Conservation (phyloP, 2,888 invertebrate genomes). For the Parelbella ahira region DNA sequence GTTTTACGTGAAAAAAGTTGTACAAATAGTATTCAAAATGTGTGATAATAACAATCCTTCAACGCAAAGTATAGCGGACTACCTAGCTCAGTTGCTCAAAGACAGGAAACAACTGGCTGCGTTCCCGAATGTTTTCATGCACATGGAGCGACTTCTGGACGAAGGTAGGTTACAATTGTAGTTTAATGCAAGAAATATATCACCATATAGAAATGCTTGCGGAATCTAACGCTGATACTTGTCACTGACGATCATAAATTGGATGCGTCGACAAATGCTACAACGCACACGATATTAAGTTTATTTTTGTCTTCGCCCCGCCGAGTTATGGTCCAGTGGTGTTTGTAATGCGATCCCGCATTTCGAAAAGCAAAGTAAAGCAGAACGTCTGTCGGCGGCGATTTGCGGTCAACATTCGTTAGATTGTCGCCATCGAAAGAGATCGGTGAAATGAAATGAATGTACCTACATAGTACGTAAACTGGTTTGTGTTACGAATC, state of each 20-base stretch:
- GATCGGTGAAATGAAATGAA: conserved; percentile 60
- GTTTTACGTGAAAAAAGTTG: conserved; percentile 70
- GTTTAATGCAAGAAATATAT: conserved; percentile 52
- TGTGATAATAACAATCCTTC: conserved; percentile 83
- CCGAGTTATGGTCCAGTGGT: conserved; percentile 78
- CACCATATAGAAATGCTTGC: conserved; percentile 38
- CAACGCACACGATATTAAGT: conserved; percentile 78
- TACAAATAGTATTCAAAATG: conserved; percentile 71
- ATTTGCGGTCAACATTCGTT: conserved; percentile 72
- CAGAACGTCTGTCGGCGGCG: conserved; percentile 58
- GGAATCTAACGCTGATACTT: conserved; percentile 52
- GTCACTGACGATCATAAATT: conserved; percentile 70
- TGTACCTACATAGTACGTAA: conserved; percentile 47
- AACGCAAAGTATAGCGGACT: conserved; percentile 99
- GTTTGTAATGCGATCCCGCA: conserved; percentile 76
- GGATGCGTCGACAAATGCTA: conserved; percentile 76
- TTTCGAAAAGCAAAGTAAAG: conserved; percentile 71
- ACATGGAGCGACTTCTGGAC: conserved; percentile 98
- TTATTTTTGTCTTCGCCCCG: conserved; percentile 79
- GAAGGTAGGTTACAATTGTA: conserved; percentile 89
- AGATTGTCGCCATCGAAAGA: conserved; percentile 66
- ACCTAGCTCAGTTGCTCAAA: conserved; percentile 99
- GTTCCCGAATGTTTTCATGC: conserved; percentile 99
- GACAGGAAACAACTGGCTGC: conserved; percentile 99
- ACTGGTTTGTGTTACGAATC: conserved; percentile 45